Evolutionary conservation across 2,797 vertebrate species (phyloP).

Genomic region (Coregonus suidteri): DNA sequence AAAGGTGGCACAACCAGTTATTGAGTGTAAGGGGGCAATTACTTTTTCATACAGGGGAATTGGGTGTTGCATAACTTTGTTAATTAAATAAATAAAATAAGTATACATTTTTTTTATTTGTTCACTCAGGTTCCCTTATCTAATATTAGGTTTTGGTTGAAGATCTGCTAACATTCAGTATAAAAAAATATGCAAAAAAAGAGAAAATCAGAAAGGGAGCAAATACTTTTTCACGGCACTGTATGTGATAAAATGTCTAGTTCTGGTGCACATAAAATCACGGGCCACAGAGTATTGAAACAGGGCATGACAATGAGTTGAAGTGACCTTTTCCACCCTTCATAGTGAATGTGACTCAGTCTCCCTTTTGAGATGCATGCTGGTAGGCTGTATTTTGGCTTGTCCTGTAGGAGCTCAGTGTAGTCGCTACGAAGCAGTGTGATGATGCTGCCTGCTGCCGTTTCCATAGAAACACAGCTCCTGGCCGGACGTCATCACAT

Average conservation of each 20-base stretch:
- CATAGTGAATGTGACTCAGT: neutral
- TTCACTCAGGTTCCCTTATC: too few species aligned
- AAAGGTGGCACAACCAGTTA: too few species aligned
- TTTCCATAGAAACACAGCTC: slow-evolving; percentile 37
- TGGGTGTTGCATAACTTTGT: too few species aligned
- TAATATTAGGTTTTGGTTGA: too few species aligned
- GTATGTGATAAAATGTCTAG: neutral
- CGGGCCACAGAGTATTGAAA: neutral
- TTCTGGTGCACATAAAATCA: neutral
- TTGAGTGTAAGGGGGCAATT: too few species aligned
- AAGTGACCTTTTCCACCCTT: neutral
- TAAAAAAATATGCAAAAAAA: too few species aligned
- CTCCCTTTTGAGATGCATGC: neutral
- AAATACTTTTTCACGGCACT: too few species aligned
- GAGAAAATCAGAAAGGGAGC: too few species aligned
- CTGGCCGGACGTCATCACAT: neutral
- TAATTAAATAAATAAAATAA: too few species aligned
- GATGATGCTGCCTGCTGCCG: slow-evolving; percentile 19
- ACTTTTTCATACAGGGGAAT: too few species aligned
- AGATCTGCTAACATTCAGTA: too few species aligned
- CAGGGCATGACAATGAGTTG: neutral
- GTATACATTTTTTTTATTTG: too few species aligned
- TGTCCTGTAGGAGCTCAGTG: neutral
- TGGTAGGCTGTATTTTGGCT: neutral
- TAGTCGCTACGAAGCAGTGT: neutral